Evolutionary conservation across 2,888 invertebrate species (phyloP).

Genomic region (Callimorpha dominula): DNA sequence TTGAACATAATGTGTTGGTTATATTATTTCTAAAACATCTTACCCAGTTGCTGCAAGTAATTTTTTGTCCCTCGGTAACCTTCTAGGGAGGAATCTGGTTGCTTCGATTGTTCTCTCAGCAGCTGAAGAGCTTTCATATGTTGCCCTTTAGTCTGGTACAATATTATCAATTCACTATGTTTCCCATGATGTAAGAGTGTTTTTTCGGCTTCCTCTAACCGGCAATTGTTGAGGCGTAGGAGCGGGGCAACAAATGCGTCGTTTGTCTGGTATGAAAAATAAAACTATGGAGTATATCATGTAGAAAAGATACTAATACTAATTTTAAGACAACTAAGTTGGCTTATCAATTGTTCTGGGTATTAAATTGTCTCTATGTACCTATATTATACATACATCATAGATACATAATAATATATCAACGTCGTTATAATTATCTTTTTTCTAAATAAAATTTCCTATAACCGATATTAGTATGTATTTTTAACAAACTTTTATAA

Average conservation of each 20-base stretch:
- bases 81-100: conserved; percentile 91
- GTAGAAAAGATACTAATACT: background rate
- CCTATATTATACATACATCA: too few relatives aligned
- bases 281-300: background rate
- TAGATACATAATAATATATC: too few relatives aligned
- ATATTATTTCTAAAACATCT: conserved; percentile 31
- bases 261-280: conserved; percentile 89
- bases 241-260: conserved; percentile 97
- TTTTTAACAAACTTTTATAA: too few relatives aligned
- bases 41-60: conserved; percentile 96
- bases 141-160: conserved; percentile 97
- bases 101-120: conserved; percentile 91
- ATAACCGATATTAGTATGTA: too few relatives aligned
- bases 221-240: conserved; percentile 96
- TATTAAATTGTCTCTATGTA: too few relatives aligned
- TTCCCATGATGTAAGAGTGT: conserved; percentile 95
- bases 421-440: too few relatives aligned
- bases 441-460: too few relatives aligned
- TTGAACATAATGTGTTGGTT: too few relatives aligned
- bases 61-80: conserved; percentile 95
- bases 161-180: conserved; percentile 96
- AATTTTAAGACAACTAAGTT: too few relatives aligned
- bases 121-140: conserved; percentile 97
- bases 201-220: conserved; percentile 97
- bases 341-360: too few relatives aligned